Conservation (phyloP, 1,140 invertebrate genomes). For the Glossosoma conforme region DNA sequence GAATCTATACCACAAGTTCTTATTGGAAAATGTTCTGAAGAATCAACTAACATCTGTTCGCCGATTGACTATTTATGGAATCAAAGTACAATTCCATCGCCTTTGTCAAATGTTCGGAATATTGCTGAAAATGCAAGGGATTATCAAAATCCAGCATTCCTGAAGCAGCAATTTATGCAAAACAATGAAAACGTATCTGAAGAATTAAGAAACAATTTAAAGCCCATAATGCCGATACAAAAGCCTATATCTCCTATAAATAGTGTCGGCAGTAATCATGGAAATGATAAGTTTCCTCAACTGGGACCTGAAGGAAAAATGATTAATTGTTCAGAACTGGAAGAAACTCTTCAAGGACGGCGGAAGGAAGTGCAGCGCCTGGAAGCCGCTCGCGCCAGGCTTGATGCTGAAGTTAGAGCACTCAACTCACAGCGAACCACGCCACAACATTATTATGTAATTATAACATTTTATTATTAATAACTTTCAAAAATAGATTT, state of each 20-base stretch:
- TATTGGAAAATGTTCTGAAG: neutral
- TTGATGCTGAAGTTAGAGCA: slow-evolving; percentile 16
- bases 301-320: slow-evolving; percentile 39
- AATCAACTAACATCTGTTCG: slow-evolving; percentile 33
- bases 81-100: slow-evolving; percentile 44
- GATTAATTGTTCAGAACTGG: slow-evolving; percentile 30
- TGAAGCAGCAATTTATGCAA: slow-evolving; percentile 17
- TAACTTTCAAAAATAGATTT: too few relatives aligned
- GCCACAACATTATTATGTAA: slow-evolving; percentile 20
- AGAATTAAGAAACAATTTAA: slow-evolving; percentile 11
- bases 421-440: slow-evolving; percentile 8
- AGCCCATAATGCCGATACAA: slow-evolving; percentile 36
- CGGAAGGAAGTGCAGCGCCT: slow-evolving; percentile 32
- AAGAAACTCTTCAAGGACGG: slow-evolving; percentile 24
- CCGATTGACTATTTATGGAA: slow-evolving; percentile 47
- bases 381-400: slow-evolving; percentile 41
- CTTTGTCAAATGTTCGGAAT: slow-evolving; percentile 24
- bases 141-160: slow-evolving; percentile 34
- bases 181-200: slow-evolving; percentile 11
- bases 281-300: slow-evolving; percentile 4
- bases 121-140: slow-evolving; percentile 27
- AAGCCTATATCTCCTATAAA: slow-evolving; percentile 35
- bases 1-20: neutral
- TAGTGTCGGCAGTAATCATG: too few relatives aligned
- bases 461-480: too few relatives aligned